Evolutionary conservation across 2,113 vertebrate genomes (phyloP).

Genomic region (Tetrax tetrax): DNA sequence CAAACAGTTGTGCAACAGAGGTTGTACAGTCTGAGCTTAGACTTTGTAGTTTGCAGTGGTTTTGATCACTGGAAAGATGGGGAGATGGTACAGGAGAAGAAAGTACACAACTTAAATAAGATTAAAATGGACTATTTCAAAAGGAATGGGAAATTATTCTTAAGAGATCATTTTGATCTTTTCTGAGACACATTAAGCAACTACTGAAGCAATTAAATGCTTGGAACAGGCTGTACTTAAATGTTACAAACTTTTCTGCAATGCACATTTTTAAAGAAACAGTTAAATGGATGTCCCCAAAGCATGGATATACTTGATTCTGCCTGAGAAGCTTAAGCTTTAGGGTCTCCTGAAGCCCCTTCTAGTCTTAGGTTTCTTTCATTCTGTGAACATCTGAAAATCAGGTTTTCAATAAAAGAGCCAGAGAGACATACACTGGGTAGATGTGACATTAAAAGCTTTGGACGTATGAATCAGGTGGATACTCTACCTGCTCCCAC

Average conservation of each 20-base stretch:
- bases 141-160: neutral
- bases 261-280: neutral
- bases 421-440: fast-evolving
- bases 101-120: neutral
- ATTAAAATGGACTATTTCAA: neutral
- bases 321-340: neutral
- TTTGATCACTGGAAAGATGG: neutral
- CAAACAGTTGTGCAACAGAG: neutral
- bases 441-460: neutral
- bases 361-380: neutral
- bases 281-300: neutral
- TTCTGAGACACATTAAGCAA: neutral
- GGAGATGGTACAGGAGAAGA: neutral
- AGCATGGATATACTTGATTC: neutral
- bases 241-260: neutral
- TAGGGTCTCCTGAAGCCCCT: neutral
- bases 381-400: neutral
- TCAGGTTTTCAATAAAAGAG: neutral
- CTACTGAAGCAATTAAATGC: neutral
- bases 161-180: neutral
- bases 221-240: neutral
- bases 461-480: neutral
- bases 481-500: constrained; percentile 86
- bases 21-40: neutral
- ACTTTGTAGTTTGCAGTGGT: neutral